Percentiles rank a stretch among this genome's conserved stretches.
Conservation (phyloP, 2,888 invertebrate species). For the Aquatica leii region DNA sequence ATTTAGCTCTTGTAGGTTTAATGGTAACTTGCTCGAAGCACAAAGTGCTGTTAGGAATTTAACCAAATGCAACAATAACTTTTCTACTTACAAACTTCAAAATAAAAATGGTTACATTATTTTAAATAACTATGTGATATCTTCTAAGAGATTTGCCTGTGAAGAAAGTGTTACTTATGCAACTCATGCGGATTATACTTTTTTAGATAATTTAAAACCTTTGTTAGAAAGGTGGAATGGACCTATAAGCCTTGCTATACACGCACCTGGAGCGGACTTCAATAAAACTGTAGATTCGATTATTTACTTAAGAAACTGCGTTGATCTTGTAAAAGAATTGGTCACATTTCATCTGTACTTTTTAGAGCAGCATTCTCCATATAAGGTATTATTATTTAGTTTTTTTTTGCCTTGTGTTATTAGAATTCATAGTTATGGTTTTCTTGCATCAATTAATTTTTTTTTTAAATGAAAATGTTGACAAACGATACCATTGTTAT, state of each 20-base stretch:
- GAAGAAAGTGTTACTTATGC: slow-evolving; percentile 72
- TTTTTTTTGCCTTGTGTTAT: too few relatives aligned
- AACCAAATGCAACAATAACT: slow-evolving; percentile 42
- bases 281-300: slow-evolving; percentile 65
- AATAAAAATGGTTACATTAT: slow-evolving; percentile 63
- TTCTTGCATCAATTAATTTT: too few relatives aligned
- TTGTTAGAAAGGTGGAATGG: slow-evolving; percentile 69
- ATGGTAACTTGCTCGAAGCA: background rate
- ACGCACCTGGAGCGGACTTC: slow-evolving; percentile 71
- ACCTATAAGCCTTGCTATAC: slow-evolving; percentile 71
- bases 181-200: slow-evolving; percentile 73
- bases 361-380: slow-evolving; percentile 66
- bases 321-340: slow-evolving; percentile 63
- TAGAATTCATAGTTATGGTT: too few relatives aligned
- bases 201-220: slow-evolving; percentile 69
- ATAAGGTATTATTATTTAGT: too few relatives aligned
- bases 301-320: slow-evolving; percentile 66
- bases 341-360: slow-evolving; percentile 74
- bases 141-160: slow-evolving; percentile 60
- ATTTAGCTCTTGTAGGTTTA: background rate
- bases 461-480: too few relatives aligned
- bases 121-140: slow-evolving; percentile 67
- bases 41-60: slow-evolving; percentile 27
- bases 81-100: slow-evolving; percentile 27
- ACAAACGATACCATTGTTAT: too few relatives aligned